Evolutionary conservation across 2,113 vertebrate genomes (phyloP), one percentile per base, ranked within the genome.

Genomic region (Triplophysa rosa): DNA sequence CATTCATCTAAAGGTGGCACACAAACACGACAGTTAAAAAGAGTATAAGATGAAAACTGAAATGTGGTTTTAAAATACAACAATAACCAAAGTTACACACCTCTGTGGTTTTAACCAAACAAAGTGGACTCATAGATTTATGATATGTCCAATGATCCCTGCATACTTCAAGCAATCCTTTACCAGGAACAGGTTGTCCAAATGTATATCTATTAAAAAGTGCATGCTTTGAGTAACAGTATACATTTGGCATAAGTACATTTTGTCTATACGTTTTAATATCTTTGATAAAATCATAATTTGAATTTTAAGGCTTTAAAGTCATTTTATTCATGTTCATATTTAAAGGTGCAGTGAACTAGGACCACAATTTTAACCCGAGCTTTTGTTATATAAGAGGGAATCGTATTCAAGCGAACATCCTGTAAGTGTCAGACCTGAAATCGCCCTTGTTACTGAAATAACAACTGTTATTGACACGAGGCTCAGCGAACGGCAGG

Each of bases 101-200:
- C 61, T 76, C 61, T 47, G 10, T 37, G 10, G 77, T 80, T 79
- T 82, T 45, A 72, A 7, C 67, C 58, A 84, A 2, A 69, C 89
- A 91, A 0, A 82, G 80, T 1, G 70, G 1, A 84, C 0, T 0
- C 47, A 40, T 1, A 2, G 19, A 3, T 2, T 21, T 8, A 16
- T 3, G 71, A 0, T 0, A 17, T 0, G 0, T 0, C 0, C 0
- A 0, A 6, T 72, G 0, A n/a, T 79, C 79, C 79, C 87, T 80
- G 49, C 89, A 91, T 24, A 89, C 1, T 9, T 74, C 1, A 1
- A 90, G 1, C 0, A 5, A 21, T 9, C 82, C 67, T 54, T 10
- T 82, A 23, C 89, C 92, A 42, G 90, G 86, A 2, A 92, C 91
- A 61, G 91, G 87, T 79, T 92, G 90, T 47, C 87, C 85, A 40